Base-by-base conservation (phyloP, 1,140 invertebrate species). In the Penaeus vannamei region DNA sequence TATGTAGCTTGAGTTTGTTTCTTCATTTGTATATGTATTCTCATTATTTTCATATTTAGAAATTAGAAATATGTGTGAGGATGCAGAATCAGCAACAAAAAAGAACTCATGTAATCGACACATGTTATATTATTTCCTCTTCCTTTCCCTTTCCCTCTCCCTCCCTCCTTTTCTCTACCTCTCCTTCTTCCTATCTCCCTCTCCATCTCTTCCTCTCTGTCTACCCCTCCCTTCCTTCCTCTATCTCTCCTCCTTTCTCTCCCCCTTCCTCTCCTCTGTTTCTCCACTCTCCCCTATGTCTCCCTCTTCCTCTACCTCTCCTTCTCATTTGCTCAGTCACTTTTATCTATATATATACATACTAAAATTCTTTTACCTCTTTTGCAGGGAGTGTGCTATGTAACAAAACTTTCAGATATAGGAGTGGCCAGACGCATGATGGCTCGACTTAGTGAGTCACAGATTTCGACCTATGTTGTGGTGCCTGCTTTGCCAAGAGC, bases 381-480 rank as follows among this genome's bases (percentile, higher is more conserved):
- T 85, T 85, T 86, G 10, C 82, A 96, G 95, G 96, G 96, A 90
- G 95, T 97, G 91, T 97, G 96, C 93, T 97, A 96, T 93, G 95
- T 97, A 62, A 96, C 95, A 77, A 94, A 96, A 93, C 93, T 94
- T 29, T 94, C 94, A 77, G 95, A 95, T 91, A 96, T 96, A 91
- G 94, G 94, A 62, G 95, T 95, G 92, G 96, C 94, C 96, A 72
- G 95, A 95, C 64, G 95, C 97, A 92, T 97, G 96, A 97, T 85
- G 97, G 97, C 94, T 96, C 96, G 72, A 96, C 97, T 91, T 95
- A 90, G 81, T 79, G 84, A 84, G 66, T 97, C 90, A 96, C 97
- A 94, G 97, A 96, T 93, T 59, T 89, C 84, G 26, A 86, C 84
- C 12, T 90, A 90, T 77, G 95, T 97, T 79, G 96, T 98, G 66